Evolutionary conservation across 1,140 invertebrate species (phyloP).

Genomic region (Microplitis demolitor): DNA sequence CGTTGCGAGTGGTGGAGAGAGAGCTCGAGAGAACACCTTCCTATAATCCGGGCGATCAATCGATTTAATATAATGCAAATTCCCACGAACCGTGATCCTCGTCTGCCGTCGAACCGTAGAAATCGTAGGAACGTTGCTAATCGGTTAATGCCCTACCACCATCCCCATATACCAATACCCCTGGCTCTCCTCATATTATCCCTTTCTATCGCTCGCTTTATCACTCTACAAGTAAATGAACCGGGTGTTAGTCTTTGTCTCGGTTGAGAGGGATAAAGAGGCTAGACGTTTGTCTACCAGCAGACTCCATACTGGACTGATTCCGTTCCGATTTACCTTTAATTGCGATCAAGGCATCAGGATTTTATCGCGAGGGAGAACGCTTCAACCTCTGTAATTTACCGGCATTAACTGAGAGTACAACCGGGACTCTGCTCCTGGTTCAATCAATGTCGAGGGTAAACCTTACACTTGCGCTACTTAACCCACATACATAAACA

Average conservation of each 20-base stretch:
- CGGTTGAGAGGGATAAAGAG: too few relatives aligned
- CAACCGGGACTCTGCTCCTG: constrained; percentile 7
- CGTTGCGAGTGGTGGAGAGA: background rate
- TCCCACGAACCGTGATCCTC: constrained; percentile 17
- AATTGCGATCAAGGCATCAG: constrained; percentile 4
- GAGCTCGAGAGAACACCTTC: constrained; percentile 10
- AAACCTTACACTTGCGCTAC: background rate
- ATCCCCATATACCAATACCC: background rate
- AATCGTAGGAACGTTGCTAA: constrained; percentile 22
- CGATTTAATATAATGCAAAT: constrained; percentile 29
- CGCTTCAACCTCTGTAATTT: constrained; percentile 5
- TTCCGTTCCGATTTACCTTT: constrained; percentile 3
- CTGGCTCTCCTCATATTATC: too few relatives aligned
- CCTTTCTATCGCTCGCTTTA: too few relatives aligned
- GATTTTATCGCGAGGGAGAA: constrained; percentile 2
- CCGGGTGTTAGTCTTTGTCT: too few relatives aligned
- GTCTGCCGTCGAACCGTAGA: constrained; percentile 14
- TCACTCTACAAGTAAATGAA: too few relatives aligned
- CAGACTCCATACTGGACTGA: background rate
- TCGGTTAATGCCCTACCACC: constrained; percentile 21
- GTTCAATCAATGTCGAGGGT: constrained; percentile 16
- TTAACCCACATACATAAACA: background rate
- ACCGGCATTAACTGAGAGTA: constrained; percentile 1
- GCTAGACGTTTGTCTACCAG: too few relatives aligned
- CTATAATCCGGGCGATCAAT: constrained; percentile 22